phyloP scores from a whole-genome alignment of 2,797 vertebrate species.

The Cichlasoma orientale region DNA sequence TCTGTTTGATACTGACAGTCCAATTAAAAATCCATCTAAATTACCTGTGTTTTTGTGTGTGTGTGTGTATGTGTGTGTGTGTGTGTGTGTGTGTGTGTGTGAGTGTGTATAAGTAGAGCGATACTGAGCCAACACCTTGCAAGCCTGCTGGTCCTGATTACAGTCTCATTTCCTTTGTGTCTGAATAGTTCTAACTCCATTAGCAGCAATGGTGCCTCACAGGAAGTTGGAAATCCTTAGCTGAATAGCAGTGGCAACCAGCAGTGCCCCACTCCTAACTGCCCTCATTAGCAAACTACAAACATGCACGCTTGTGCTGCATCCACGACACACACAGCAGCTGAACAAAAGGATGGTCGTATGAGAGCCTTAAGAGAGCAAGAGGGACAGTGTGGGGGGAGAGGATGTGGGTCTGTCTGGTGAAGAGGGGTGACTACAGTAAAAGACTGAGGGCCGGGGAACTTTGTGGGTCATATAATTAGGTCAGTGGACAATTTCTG shows the following conservation, averaged over 20 bases:
- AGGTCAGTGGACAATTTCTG: slow-evolving; percentile 76
- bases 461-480: slow-evolving; percentile 84
- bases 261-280: slow-evolving; percentile 53
- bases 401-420: slow-evolving; percentile 49
- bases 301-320: slow-evolving; percentile 7
- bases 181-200: slow-evolving; percentile 56
- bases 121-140: slow-evolving; percentile 25
- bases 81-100: background rate
- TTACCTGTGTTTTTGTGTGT: slow-evolving; percentile 1
- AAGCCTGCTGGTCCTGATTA: slow-evolving; percentile 44
- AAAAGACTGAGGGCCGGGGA: slow-evolving; percentile 21
- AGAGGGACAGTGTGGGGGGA: slow-evolving; percentile 49
- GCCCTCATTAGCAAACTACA: slow-evolving; percentile 67
- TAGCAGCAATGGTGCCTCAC: slow-evolving; percentile 51
- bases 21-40: slow-evolving; percentile 23
- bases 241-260: slow-evolving; percentile 42
- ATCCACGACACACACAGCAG: slow-evolving; percentile 22
- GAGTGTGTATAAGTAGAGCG: background rate
- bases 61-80: slow-evolving; percentile 1
- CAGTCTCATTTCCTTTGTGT: slow-evolving; percentile 54
- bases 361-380: slow-evolving; percentile 47
- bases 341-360: slow-evolving; percentile 69
- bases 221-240: slow-evolving; percentile 58
- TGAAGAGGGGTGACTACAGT: slow-evolving; percentile 57
- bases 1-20: background rate